Conservation (phyloP, 2,888 invertebrate species). For the Perdita meconis region DNA sequence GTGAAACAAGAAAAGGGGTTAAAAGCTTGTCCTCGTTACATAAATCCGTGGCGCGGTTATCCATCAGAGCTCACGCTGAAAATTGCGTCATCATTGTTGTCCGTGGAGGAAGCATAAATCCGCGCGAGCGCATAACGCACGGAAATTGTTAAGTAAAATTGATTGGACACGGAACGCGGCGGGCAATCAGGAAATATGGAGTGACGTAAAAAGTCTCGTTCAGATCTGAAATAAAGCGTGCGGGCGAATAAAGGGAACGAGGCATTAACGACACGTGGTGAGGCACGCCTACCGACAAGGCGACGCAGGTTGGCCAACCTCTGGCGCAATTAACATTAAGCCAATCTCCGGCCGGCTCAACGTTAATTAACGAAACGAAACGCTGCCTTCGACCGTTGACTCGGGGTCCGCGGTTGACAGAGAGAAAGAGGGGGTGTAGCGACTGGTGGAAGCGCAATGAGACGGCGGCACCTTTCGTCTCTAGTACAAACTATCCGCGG, state of each 20-base stretch:
- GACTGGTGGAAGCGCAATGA: constrained; percentile 61
- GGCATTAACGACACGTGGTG: constrained; percentile 67
- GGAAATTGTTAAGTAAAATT: constrained; percentile 54
- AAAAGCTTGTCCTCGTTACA: not conserved
- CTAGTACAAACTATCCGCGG: constrained; percentile 61
- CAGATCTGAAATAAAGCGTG: constrained; percentile 50
- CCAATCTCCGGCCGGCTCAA: constrained; percentile 72
- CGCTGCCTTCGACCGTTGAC: constrained; percentile 49
- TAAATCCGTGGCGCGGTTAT: not conserved
- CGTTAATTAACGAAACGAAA: constrained; percentile 81
- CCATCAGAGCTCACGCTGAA: not conserved
- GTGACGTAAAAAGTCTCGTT: constrained; percentile 30
- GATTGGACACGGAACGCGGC: constrained; percentile 51
- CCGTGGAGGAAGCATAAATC: constrained; percentile 33
- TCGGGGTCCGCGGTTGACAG: constrained; percentile 27
- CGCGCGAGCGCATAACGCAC: constrained; percentile 14
- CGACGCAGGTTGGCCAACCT: constrained; percentile 68
- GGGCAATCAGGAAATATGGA: constrained; percentile 45
- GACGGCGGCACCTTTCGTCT: constrained; percentile 75
- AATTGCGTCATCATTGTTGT: not conserved
- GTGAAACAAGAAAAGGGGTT: not conserved
- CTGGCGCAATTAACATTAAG: constrained; percentile 78
- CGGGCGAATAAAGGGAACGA: constrained; percentile 50
- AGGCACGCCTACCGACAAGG: constrained; percentile 66
- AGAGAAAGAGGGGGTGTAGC: constrained; percentile 32